Evolutionary conservation across 2,888 invertebrate genomes (phyloP).

Genomic region (Geotrupes spiniger): DNA sequence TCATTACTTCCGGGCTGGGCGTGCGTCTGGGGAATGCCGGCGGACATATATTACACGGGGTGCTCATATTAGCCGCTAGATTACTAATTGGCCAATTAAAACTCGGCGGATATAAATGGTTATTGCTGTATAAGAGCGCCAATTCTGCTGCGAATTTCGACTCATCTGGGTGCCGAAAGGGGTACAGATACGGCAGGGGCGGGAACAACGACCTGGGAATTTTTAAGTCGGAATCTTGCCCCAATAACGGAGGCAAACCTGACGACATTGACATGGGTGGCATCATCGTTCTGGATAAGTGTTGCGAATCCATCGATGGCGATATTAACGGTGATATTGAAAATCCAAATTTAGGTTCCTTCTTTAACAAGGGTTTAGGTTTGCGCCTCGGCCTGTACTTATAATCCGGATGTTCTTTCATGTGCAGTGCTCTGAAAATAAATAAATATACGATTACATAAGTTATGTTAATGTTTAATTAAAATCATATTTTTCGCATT

Average conservation of each 20-base stretch:
- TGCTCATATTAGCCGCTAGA: constrained; percentile 30
- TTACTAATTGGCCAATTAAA: constrained; percentile 45
- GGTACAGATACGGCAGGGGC: constrained; percentile 70
- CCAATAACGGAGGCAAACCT: constrained; percentile 52
- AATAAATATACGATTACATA: constrained; percentile 24
- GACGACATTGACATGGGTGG: constrained; percentile 51
- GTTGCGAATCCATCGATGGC: constrained; percentile 49
- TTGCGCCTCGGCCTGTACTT: constrained; percentile 86
- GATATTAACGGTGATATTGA: constrained; percentile 64
- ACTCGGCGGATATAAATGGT: constrained; percentile 55
- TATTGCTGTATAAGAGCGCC: constrained; percentile 62
- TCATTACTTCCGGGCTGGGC: constrained; percentile 47
- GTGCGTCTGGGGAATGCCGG: constrained; percentile 45
- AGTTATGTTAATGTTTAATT: background rate
- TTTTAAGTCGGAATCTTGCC: constrained; percentile 59
- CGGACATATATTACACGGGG: constrained; percentile 47
- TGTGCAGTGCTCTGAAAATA: constrained; percentile 77
- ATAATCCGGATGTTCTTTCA: constrained; percentile 93
- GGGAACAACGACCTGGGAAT: constrained; percentile 67
- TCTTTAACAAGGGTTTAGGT: constrained; percentile 81
- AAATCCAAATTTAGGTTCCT: constrained; percentile 73
- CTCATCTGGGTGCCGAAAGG: constrained; percentile 59
- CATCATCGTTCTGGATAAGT: constrained; percentile 53
- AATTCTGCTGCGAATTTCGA: constrained; percentile 66
- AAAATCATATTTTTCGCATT: background rate